Conservation (phyloP, 1,140 invertebrate genomes). For the Ephestia elutella region DNA sequence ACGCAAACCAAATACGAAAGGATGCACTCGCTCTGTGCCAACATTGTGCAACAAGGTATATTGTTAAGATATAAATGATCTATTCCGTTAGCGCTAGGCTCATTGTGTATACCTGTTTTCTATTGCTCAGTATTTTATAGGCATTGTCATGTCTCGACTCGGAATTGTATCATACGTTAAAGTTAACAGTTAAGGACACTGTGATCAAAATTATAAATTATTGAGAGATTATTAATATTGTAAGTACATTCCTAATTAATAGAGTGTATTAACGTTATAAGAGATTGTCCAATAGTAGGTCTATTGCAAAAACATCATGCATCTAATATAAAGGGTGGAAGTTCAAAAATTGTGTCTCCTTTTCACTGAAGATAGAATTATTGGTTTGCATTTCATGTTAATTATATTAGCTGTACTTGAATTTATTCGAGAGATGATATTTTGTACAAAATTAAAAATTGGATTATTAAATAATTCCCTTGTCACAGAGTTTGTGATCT, state of each 20-base stretch:
- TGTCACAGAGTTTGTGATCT: conserved; percentile 65
- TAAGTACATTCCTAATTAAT: conserved; percentile 72
- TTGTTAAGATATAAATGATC: conserved; percentile 65
- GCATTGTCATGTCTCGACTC: conserved; percentile 57
- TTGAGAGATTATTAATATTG: conserved; percentile 72
- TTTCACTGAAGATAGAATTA: conserved; percentile 45
- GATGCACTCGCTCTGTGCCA: conserved; percentile 61
- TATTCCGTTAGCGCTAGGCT: conserved; percentile 55
- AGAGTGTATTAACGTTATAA: conserved; percentile 66
- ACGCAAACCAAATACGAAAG: conserved; percentile 65
- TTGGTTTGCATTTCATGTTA: conserved; percentile 60
- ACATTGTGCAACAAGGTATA: conserved; percentile 56
- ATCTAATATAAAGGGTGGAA: conserved; percentile 17
- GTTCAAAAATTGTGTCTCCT: conserved; percentile 53
- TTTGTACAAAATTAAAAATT: conserved; percentile 72
- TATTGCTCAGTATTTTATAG: conserved; percentile 73
- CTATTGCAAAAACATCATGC: neutral
- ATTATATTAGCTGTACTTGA: conserved; percentile 54
- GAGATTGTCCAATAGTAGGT: conserved; percentile 44
- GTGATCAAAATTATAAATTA: conserved; percentile 75
- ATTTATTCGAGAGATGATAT: conserved; percentile 63
- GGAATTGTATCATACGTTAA: conserved; percentile 71
- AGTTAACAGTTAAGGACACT: conserved; percentile 72
- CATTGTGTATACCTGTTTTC: conserved; percentile 64
- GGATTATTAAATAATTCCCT: conserved; percentile 55